Conservation (phyloP, 2,797 vertebrate species). For the Urocyon cinereoargenteus region DNA sequence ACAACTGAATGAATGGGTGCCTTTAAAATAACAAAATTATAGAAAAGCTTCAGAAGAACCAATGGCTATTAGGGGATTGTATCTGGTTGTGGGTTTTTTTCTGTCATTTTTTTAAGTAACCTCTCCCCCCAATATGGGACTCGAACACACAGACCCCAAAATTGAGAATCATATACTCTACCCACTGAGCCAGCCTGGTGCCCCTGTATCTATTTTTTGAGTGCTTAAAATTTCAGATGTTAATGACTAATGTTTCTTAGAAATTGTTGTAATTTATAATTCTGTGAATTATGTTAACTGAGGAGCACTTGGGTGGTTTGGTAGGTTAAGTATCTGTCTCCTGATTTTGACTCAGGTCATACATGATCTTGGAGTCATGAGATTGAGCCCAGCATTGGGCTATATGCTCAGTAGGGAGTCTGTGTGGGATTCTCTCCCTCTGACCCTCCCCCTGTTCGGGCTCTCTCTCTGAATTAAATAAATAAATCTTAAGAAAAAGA, state of each 20-base stretch:
- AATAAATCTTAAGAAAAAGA: neutral
- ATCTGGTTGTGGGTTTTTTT: neutral
- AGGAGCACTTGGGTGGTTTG: neutral
- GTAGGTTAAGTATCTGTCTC: neutral
- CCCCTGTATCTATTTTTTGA: neutral
- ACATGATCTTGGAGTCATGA: neutral
- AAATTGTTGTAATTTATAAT: conserved; percentile 12
- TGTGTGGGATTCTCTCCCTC: neutral
- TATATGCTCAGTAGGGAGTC: neutral
- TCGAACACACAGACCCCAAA: neutral
- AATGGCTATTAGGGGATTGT: neutral
- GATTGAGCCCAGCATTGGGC: neutral
- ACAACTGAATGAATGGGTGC: neutral
- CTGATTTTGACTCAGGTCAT: neutral
- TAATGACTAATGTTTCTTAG: neutral
- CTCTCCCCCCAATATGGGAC: neutral
- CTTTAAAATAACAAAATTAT: neutral
- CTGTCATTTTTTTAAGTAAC: neutral
- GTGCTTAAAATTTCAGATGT: neutral
- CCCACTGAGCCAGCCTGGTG: neutral
- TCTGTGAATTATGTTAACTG: conserved; percentile 7
- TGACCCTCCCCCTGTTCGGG: neutral
- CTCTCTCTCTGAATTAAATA: neutral
- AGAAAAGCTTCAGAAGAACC: neutral
- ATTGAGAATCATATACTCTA: neutral